These are phyloP conservation scores for Carduelis carduelis DNA, from an alignment of 2,797 vertebrate genomes.

Conservation along the genomic window DNA sequence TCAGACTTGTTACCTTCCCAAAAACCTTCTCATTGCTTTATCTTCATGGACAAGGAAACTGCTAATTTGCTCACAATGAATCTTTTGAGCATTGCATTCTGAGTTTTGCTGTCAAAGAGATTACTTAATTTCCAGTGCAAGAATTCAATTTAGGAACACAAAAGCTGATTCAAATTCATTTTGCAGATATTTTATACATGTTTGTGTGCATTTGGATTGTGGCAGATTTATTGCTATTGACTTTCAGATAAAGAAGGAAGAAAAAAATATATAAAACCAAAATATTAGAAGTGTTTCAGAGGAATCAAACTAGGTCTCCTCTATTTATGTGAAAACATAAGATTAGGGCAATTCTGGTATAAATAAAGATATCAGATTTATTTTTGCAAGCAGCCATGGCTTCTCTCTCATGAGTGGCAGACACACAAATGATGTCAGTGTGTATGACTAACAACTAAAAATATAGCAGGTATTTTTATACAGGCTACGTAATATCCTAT, in stretches of 20 bases:
- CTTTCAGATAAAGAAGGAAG: not conserved
- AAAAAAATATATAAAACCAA: not conserved
- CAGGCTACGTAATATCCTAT: slow-evolving; percentile 2
- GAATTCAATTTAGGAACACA: not conserved
- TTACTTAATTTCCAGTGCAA: not conserved
- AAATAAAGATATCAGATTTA: slow-evolving; percentile 28
- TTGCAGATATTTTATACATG: not conserved
- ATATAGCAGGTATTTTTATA: slow-evolving; percentile 42
- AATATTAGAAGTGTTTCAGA: not conserved
- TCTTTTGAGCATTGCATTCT: not conserved
- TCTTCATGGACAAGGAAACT: not conserved
- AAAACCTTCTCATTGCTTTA: not conserved
- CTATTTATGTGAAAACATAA: not conserved
- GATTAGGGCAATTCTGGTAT: not conserved
- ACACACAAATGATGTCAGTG: slow-evolving; percentile 67
- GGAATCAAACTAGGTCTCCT: not conserved
- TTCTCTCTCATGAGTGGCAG: slow-evolving; percentile 50
- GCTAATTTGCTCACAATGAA: not conserved
- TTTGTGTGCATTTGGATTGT: not conserved
- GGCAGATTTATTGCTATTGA: not conserved
- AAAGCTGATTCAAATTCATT: not conserved
- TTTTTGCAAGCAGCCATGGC: slow-evolving; percentile 43
- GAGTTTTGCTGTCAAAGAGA: not conserved
- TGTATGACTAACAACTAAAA: slow-evolving; percentile 65
- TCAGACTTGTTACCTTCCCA: not conserved